Base-by-base conservation (phyloP, 2,113 vertebrate genomes). In the Oplegnathus fasciatus region DNA sequence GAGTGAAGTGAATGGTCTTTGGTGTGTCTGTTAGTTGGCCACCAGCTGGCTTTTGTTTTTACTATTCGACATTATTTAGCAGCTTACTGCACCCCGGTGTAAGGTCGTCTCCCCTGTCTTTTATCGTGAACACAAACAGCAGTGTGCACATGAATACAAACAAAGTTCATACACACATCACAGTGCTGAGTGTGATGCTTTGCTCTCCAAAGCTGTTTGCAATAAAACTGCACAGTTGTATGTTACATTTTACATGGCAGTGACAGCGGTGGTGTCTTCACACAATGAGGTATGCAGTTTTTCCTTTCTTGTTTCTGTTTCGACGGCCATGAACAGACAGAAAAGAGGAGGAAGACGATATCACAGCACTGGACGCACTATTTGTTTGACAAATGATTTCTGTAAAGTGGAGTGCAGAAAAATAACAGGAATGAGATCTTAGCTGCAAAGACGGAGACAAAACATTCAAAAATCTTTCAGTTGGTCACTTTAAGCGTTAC, bases 71-170 rank as follows among this genome's bases (percentile, higher is more conserved):
- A 55, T 76, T 77, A 48, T 69, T 48, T 67, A 37, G 84, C 61
- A 54, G 83, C 62, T 86, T 82, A 66, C n/a, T 24, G 44, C 78
- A 75, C 71, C 55, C 44, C 17, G 28, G 73, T 85, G 90, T 83
- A 32, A 90, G 24, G 68, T 26, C 10, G 6, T 26, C 71, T 40
- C 34, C 68, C 86, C 58, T 6, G 42, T 20, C 75, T 86, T 83
- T 68, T 82, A 52, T 73, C 68, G 54, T 66, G 70, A 75, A 80
- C 4, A 40, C 71, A 87, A 91, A 90, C 62, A 79, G 48, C 55
- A 2, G 75, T 44, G n/a, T 75, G 60, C 46, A 37, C 55, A 10
- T 32, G 28, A 68, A 32, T 13, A 2, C 60, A 40, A 66, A 70
- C 58, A 65, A 18, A 75, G 37, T 28, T 4, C 28, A 52, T 34